Base-by-base conservation (phyloP, 2,888 invertebrate species). In the Cyrtodaria siliqua region DNA sequence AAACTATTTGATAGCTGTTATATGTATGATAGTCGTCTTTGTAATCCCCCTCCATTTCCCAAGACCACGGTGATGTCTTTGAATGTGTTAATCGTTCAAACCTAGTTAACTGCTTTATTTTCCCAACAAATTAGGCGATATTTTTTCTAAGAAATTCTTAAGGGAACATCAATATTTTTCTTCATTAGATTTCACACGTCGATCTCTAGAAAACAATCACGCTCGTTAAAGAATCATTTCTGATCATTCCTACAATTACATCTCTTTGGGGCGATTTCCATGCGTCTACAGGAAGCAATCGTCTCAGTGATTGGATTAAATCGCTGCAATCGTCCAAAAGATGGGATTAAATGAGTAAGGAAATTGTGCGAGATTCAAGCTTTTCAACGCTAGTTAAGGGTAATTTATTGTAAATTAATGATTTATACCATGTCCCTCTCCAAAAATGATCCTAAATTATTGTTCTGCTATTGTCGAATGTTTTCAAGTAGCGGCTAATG, bases 341-440 rank as follows among this genome's bases (percentile, higher is more conserved):
- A 79, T 74, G 60, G 50, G 79, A 79, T 79, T 79, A 79, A 79
- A 79, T 74, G 75, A 66, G 75, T 76, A 72, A 72, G 79, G 79
- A 80, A 80, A 80, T 80, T 76, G 72, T 72, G 44, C 64, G 59
- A 64, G 79, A 76, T 68, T 68, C 66, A 53, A 66, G 75, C 76
- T 72, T 80, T 80, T 76, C 72, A 75, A 52, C 63, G 67, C 75
- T 73, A 70, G 79, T 80, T 80, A 76, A 50, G 76, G 75, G 72
- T 76, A 80, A 80, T 80, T 80, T 80, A 76, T 75, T 76, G 79
- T 72, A 80, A 80, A 80, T 80, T 80, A 69, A 80, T 80, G 79
- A 76, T 72, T 75, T 72, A 80, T 66, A 66, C 56, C 60, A 69
- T 68, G 72, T 61, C 66, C 69, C 79, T 80, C 72, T 69, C 56